A percentile compares a stretch with the other conserved stretches of the same genome.
phyloP scores from a whole-genome alignment of 2,888 invertebrate species.

The Cremastobaeus sp. region DNA sequence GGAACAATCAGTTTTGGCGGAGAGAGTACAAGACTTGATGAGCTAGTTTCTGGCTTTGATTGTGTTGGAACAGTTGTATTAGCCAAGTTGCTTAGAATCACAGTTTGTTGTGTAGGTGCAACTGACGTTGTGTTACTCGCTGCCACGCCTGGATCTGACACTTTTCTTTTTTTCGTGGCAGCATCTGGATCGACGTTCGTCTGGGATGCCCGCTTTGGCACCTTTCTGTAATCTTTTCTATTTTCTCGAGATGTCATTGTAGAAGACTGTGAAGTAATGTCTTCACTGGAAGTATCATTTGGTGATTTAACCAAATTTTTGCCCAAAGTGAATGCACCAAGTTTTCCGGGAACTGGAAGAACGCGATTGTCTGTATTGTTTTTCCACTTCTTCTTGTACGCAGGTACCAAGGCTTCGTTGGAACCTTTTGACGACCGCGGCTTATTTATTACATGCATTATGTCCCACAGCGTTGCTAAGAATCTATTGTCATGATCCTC shows the following conservation, averaged over 20 bases:
- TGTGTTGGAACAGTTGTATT: too few species aligned
- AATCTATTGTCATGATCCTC: constrained; percentile 28
- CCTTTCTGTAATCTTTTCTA: constrained; percentile 25
- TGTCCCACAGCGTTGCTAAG: constrained; percentile 32
- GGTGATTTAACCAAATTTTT: too few species aligned
- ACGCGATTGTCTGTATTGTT: neutral
- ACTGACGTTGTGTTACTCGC: too few species aligned
- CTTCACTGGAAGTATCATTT: too few species aligned
- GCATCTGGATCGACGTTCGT: neutral
- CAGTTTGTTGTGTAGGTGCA: neutral
- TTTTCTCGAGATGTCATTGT: too few species aligned
- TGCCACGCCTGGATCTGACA: too few species aligned
- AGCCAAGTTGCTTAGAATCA: too few species aligned
- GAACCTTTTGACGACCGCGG: constrained; percentile 1
- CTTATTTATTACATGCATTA: constrained; percentile 35
- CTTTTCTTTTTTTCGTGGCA: constrained; percentile 10
- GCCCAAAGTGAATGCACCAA: too few species aligned
- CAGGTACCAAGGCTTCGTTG: neutral
- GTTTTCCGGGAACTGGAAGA: constrained; percentile 13
- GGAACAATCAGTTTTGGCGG: too few species aligned
- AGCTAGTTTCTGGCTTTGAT: too few species aligned
- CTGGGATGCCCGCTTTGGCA: constrained; percentile 4
- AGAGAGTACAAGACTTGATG: too few species aligned
- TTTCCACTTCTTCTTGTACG: neutral
- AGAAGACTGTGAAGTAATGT: too few species aligned